A percentile compares a stretch with the other conserved stretches of the same genome.
phyloP scores from a whole-genome alignment of 2,797 vertebrate species.

The Odontamblyopus lacepedii region DNA sequence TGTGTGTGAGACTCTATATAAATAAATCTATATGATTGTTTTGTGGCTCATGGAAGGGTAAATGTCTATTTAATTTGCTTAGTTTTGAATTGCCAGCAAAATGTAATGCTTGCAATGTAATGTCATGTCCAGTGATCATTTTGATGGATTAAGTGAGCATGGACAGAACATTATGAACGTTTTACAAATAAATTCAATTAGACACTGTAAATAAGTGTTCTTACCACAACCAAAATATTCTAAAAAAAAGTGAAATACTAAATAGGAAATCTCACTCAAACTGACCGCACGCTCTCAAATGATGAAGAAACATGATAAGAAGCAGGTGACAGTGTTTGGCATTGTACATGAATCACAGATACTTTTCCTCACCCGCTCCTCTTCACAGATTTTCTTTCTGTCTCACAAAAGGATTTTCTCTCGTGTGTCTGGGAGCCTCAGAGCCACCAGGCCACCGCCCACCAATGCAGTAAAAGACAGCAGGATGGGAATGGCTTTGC shows the following conservation, averaged over 20 bases:
- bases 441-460: constrained; percentile 87
- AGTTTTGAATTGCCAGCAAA: not conserved
- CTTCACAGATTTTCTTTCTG: not conserved
- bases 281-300: not conserved
- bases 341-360: constrained; percentile 4
- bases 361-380: not conserved
- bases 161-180: not conserved
- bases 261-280: constrained; percentile 6
- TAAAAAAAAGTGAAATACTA: not conserved
- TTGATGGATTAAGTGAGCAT: not conserved
- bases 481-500: constrained; percentile 90
- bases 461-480: constrained; percentile 88
- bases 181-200: not conserved
- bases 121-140: not conserved
- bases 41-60: not conserved
- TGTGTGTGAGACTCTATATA: not conserved
- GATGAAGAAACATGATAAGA: not conserved
- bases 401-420: constrained; percentile 91
- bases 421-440: constrained; percentile 92
- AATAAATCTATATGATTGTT: no score
- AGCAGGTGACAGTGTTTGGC: constrained; percentile 13
- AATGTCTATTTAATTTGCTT: not conserved
- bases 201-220: not conserved
- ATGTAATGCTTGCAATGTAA: not conserved
- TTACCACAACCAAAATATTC: not conserved